phyloP scores from a whole-genome alignment of 1,140 invertebrate genomes.

The Heliconius melpomene region DNA sequence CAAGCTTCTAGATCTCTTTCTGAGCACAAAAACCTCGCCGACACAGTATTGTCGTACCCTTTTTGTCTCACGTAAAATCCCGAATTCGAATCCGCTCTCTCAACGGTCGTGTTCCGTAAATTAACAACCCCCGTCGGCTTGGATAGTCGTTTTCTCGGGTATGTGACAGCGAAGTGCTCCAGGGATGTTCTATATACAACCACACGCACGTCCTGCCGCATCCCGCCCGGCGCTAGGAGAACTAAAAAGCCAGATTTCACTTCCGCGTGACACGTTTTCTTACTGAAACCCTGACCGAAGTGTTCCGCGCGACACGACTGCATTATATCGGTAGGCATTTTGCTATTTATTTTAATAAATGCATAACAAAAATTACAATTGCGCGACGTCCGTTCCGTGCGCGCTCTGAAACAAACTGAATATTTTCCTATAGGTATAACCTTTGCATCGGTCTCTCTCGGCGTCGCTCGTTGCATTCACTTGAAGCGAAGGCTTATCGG shows the following conservation, averaged over 20 bases:
- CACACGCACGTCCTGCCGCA: slow-evolving; percentile 83
- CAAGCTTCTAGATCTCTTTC: slow-evolving; percentile 83
- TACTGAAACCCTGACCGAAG: slow-evolving; percentile 55
- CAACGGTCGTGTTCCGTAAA: slow-evolving; percentile 82
- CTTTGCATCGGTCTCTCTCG: slow-evolving; percentile 31
- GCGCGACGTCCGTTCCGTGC: slow-evolving; percentile 28
- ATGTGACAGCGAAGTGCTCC: slow-evolving; percentile 86
- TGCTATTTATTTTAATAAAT: slow-evolving; percentile 56
- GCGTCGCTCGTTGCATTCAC: slow-evolving; percentile 38
- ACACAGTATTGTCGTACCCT: slow-evolving; percentile 83
- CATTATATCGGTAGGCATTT: slow-evolving; percentile 74
- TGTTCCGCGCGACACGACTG: slow-evolving; percentile 57
- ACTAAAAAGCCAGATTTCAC: slow-evolving; percentile 84
- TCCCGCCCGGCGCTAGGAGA: slow-evolving; percentile 82
- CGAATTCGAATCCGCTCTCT: slow-evolving; percentile 76
- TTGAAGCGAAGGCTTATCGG: slow-evolving; percentile 37
- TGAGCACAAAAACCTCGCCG: slow-evolving; percentile 82
- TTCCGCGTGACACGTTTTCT: slow-evolving; percentile 82
- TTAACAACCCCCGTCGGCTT: slow-evolving; percentile 84
- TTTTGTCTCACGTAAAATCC: slow-evolving; percentile 83
- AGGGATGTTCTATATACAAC: slow-evolving; percentile 85
- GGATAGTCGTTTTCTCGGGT: slow-evolving; percentile 84
- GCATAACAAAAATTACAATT: slow-evolving; percentile 46
- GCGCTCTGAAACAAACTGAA: slow-evolving; percentile 43
- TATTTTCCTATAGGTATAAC: slow-evolving; percentile 22